Percentiles rank a stretch among this genome's conserved stretches.
Evolutionary conservation across 2,113 vertebrate genomes (phyloP).

Genomic region (Ictalurus furcatus): DNA sequence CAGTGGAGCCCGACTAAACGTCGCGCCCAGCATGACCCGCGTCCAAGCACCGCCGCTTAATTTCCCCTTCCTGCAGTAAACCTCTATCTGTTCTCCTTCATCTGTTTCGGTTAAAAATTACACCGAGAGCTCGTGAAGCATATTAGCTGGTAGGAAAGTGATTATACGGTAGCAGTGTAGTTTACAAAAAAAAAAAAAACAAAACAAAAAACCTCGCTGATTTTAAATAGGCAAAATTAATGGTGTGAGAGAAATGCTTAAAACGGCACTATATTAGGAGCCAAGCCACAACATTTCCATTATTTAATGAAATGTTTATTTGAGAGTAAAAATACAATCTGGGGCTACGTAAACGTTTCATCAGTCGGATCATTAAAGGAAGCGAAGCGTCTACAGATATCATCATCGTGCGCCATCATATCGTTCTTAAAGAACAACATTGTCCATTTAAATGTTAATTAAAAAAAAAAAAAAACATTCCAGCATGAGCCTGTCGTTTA

Average conservation of each 20-base stretch:
- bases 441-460: not conserved
- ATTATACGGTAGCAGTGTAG: not conserved
- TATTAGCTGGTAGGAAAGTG: conserved; percentile 3
- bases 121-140: not conserved
- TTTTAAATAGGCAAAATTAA: conserved; percentile 19
- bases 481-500: not conserved
- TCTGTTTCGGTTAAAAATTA: not conserved
- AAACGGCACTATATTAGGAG: not conserved
- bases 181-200: not conserved
- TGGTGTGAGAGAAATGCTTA: not conserved
- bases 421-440: not conserved
- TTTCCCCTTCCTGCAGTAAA: not conserved
- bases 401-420: not conserved
- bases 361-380: conserved; percentile 3
- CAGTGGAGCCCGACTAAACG: not conserved
- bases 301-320: not conserved
- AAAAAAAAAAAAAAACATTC: conserved; percentile 3
- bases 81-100: not conserved
- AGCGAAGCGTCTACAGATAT: not conserved
- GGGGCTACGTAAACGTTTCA: not conserved
- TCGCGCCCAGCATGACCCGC: not conserved
- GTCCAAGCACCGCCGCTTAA: not conserved
- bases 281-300: not conserved
- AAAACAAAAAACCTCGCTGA: not conserved
- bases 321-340: conserved; percentile 1